Base-by-base conservation (phyloP, 2,113 vertebrate species). In the Anolis sagrei region DNA sequence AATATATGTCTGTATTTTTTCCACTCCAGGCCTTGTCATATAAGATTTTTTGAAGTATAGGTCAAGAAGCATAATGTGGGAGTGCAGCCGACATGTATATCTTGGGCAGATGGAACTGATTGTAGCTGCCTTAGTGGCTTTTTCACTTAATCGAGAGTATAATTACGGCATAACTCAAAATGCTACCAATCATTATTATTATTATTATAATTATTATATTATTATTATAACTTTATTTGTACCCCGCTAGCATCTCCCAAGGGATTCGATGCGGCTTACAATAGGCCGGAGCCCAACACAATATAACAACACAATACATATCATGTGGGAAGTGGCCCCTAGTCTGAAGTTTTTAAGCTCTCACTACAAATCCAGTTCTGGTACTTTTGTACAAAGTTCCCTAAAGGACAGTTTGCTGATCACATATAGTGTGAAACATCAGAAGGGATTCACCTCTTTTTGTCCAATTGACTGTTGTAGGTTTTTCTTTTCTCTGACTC, bases 341-440 rank as follows among this genome's bases (percentile, higher is more conserved):
- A 25, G 16, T 29, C 76, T 23, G 18, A 72, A 25, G 7, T 70
- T 81, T 48, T 87, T 64, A 32, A 27, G 81, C 32, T 51, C 48
- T 4, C 64, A 8, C 21, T 7, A 2, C 39, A 25, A 36, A 34
- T 16, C 34, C 39, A 77, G 6, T n/a, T 73, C 51, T 85, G 34
- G 80, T 32, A 64, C 1, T 54, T 58, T 87, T 83, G 83, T 76
- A 18, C 69, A 0, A 91, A 51, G 84, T 82, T 48, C 29, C 23
- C 5, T 79, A 25, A 36, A 73, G 64, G 34, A 72, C 4, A 64
- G 68, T 10, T 44, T 58, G 68, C 72, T 84, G 69, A 85, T 51
- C 81, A 79, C 79, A 77, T 14, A 0, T 85, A 88, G 81, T 82
- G 75, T 94, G 94, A 94, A 95, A 94, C 94, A 94, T 93, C 93